These are phyloP conservation scores for Macroglossus sobrinus DNA, from an alignment of 2,113 vertebrate genomes.

Conservation along the genomic window DNA sequence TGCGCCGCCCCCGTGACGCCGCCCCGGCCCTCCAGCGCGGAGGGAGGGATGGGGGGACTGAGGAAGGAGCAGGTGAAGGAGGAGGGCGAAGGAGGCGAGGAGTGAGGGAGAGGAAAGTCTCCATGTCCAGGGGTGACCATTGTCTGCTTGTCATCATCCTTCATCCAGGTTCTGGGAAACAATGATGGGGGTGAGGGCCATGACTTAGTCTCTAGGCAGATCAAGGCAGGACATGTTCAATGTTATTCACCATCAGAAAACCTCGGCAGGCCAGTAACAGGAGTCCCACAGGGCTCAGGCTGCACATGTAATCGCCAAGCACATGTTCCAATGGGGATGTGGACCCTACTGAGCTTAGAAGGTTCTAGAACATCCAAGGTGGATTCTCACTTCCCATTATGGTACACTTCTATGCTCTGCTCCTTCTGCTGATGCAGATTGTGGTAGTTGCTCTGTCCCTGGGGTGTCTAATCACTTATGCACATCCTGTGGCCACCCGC, in stretches of 20 bases:
- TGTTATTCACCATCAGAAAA: background rate
- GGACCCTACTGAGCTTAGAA: background rate
- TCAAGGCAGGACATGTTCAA: background rate
- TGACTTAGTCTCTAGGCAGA: background rate
- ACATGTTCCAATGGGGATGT: background rate
- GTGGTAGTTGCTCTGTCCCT: background rate
- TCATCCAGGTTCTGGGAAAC: background rate
- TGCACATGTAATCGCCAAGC: background rate
- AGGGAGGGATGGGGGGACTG: background rate
- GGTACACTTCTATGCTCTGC: background rate
- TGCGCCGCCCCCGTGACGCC: conserved; percentile 80
- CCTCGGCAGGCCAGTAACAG: background rate
- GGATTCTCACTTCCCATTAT: background rate
- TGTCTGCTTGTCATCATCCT: background rate
- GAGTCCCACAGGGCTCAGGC: background rate
- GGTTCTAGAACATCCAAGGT: background rate
- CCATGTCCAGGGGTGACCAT: fast-evolving
- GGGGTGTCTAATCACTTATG: fast-evolving
- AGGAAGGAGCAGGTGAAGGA: fast-evolving
- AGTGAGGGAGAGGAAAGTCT: background rate
- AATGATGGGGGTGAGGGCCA: fast-evolving
- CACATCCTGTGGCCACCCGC: fast-evolving
- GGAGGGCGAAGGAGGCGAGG: background rate
- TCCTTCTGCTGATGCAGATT: background rate
- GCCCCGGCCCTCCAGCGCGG: fast-evolving